Percentiles rank a stretch among this genome's conserved stretches.
Evolutionary conservation across 2,888 invertebrate species (phyloP).

Genomic region (Schizaphis graminum): DNA sequence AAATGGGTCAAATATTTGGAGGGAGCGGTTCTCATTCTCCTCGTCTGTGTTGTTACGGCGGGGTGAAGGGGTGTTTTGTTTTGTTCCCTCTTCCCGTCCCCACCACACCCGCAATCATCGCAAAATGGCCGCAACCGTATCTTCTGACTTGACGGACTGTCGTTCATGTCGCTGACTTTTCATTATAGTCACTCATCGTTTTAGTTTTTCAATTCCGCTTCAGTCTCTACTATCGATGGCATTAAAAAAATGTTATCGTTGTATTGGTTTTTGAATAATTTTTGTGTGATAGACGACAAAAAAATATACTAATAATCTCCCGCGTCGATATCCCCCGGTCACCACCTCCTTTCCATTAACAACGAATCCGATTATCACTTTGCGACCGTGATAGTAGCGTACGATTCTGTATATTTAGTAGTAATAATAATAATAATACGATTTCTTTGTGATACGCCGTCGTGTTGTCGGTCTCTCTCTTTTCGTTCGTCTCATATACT

Average conservation of each 20-base stretch:
- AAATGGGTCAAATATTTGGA: slow-evolving; percentile 53
- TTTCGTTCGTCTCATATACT: not conserved
- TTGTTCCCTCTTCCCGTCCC: not conserved
- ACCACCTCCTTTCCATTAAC: not conserved
- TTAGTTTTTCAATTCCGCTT: not conserved
- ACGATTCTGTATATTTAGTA: not conserved
- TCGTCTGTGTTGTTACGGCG: not conserved
- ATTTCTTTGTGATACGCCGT: slow-evolving; percentile 29
- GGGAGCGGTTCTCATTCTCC: not conserved
- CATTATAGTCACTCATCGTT: not conserved
- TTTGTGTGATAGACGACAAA: not conserved
- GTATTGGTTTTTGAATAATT: not conserved
- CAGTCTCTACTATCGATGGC: not conserved
- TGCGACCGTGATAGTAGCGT: not conserved
- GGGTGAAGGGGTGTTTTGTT: slow-evolving; percentile 53
- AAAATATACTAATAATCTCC: not conserved
- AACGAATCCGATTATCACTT: not conserved
- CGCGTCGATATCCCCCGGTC: not conserved
- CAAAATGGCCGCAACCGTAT: slow-evolving; percentile 33
- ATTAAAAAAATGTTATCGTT: not conserved
- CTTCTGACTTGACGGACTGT: not conserved
- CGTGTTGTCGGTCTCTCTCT: not conserved
- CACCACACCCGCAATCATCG: not conserved
- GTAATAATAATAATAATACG: not conserved
- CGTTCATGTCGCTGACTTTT: not conserved